Base-by-base conservation (phyloP, 2,113 vertebrate genomes). In the Vicugna pacos region DNA sequence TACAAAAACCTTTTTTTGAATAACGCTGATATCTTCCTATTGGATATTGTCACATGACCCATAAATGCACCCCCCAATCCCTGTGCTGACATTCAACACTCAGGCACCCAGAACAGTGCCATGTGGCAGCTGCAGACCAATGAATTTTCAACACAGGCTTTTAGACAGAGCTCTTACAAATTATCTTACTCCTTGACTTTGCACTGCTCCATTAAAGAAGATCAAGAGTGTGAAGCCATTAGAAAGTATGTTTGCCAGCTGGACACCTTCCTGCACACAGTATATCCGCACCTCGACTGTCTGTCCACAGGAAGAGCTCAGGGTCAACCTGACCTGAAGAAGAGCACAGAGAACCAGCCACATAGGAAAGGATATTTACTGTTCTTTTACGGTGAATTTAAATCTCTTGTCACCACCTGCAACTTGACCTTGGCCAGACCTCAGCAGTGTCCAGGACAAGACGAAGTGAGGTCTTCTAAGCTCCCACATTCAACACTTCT, bases 321-420 rank as follows among this genome's bases (percentile, higher is more conserved):
- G 75, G 24, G 10, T 90, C 79, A 83, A 17, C 28, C 30, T 7
- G 46, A 81, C 54, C n/a, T 46, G 62, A 72, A 32, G 65, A n/a
- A 46, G 72, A 77, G 42, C 28, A 24, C n/a, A 86, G 86, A 80
- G 42, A 54, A 38, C 8, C 5, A 8, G 50, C 42, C 28, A 1
- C 54, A 14, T 1, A 16, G 35, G 22, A 80, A 50, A 35, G 9
- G 5, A 11, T 1, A 14, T 35, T 10, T 7, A 32, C 13, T 0
- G 0, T 8, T 60, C 58, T 54, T 73, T 30, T 2, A 28, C 26
- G 6, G 54, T 50, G n/a, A 65, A 73, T 60, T 90, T 35, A 62
- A 60, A 62, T 35, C 15, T 65, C 38, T 67, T 54, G 48, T 50
- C 20, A 58, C 24, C 17, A 28, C 4, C 76, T 70, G 32, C 75